Base-by-base conservation (phyloP, 2,797 vertebrate species). In the Helicolenus hilgendorfi region DNA sequence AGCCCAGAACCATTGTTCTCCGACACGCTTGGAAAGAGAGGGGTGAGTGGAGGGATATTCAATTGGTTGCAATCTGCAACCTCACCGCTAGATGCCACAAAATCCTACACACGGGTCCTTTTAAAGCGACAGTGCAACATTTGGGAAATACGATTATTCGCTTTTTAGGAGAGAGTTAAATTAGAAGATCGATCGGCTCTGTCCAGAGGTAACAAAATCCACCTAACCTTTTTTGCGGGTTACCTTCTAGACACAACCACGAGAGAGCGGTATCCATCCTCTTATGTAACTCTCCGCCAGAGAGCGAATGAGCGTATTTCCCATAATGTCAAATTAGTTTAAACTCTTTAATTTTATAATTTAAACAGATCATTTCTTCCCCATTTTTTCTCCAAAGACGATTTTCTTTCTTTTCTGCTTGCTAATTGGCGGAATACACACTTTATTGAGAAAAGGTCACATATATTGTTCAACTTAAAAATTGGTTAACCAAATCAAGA, bases 101-200 rank as follows among this genome's bases (percentile, higher is more conserved):
- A 49, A 9, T 49, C 18, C 7, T 49, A 49, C 45, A 49, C 18
- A 49, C 45, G 8, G 7, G 7, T 49, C 45, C 18, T 49, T 33
- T 79, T 70, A 75, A 77, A 78, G 27, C 45, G 64, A 72, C 27
- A 22, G 14, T 73, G 74, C 18, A 63, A 41, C 74, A 64, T 65
- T 72, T 67, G 29, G 71, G 11, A 74, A 63, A 72, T 67, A 2
- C 0, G 1, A 49, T 26, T 7, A 70, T 70, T 73, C 2, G 4
- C 15, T 59, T 24, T 84, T 3, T 58, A 1, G 4, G 11, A 9
- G 24, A 64, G 26, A 59, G 22, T 41, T 35, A 1, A 0, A 53
- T 11, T 9, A 31, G 2, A 72, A 59, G 13, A 73, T 60, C 11
- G 4, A 38, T 56, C 38, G 3, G 38, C 55, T 75, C 2, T 24